A percentile compares a stretch with the other conserved stretches of the same genome.
Conservation (phyloP, 2,797 vertebrate species). For the Acanthurus lineatus region DNA sequence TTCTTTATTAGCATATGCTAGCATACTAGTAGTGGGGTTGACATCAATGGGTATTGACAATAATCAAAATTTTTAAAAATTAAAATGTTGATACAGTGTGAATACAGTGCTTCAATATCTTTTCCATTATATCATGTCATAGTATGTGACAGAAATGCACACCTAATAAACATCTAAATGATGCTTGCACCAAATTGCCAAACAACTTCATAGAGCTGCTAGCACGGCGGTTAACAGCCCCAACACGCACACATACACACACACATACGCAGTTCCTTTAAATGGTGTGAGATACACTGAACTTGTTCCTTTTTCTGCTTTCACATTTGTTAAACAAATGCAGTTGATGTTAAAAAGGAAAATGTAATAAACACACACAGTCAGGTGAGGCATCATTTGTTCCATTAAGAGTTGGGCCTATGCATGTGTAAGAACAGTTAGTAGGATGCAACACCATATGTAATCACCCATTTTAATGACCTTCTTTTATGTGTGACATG, state of each 20-base stretch:
- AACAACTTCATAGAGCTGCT: not conserved
- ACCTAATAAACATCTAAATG: too few species aligned
- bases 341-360: not conserved
- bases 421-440: not conserved
- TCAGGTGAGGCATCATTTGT: not conserved
- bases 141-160: too few species aligned
- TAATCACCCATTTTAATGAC: constrained; percentile 18
- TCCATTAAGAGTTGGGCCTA: not conserved
- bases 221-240: not conserved
- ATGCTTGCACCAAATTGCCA: too few species aligned
- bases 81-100: too few species aligned
- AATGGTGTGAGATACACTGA: not conserved
- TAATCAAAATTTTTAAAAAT: too few species aligned
- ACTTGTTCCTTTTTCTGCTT: constrained; percentile 5
- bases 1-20: too few species aligned
- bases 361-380: not conserved
- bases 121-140: too few species aligned
- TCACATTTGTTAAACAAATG: not conserved
- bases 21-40: too few species aligned
- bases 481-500: constrained; percentile 17
- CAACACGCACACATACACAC: not conserved
- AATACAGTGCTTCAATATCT: too few species aligned
- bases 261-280: not conserved
- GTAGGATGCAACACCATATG: not conserved
- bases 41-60: too few species aligned